Evolutionary conservation across 2,888 invertebrate genomes (phyloP).

Genomic region (Spialia ferax): DNA sequence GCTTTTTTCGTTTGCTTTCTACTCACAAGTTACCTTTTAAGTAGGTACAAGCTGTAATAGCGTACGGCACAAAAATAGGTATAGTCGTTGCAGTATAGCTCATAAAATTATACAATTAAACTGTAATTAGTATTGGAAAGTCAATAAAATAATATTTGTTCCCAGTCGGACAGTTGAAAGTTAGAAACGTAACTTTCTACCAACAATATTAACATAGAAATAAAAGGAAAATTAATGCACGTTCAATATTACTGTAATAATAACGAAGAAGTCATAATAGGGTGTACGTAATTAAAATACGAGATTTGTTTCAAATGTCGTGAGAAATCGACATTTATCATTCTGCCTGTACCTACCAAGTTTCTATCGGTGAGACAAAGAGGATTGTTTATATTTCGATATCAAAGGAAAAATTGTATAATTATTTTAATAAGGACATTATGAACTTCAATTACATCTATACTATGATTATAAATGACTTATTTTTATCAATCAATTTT

Average conservation of each 20-base stretch:
- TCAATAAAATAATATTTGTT: slow-evolving; percentile 44
- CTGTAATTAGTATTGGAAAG: slow-evolving; percentile 45
- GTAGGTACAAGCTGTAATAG: background rate
- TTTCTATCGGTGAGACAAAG: background rate
- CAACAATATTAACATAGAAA: slow-evolving; percentile 46
- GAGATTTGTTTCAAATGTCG: slow-evolving; percentile 38
- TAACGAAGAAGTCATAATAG: slow-evolving; percentile 40
- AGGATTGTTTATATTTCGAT: slow-evolving; percentile 13
- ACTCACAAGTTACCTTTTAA: slow-evolving; percentile 11
- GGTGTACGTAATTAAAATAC: slow-evolving; percentile 39
- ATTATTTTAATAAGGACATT: background rate
- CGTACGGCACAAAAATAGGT: slow-evolving; percentile 1
- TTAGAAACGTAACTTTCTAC: slow-evolving; percentile 49
- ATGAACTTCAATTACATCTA: background rate
- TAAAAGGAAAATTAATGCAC: slow-evolving; percentile 46
- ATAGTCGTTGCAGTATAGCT: slow-evolving; percentile 32
- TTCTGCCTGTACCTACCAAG: background rate
- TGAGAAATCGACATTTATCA: slow-evolving; percentile 42
- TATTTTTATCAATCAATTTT: background rate
- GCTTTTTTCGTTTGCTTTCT: background rate
- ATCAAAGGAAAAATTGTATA: background rate
- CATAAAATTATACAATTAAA: slow-evolving; percentile 45
- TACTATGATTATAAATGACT: background rate
- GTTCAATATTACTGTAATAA: slow-evolving; percentile 35
- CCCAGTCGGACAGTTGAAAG: slow-evolving; percentile 43